Evolutionary conservation across 2,113 vertebrate species (phyloP), one percentile per base, ranked within the genome.

Genomic region (Archilochus colubris): DNA sequence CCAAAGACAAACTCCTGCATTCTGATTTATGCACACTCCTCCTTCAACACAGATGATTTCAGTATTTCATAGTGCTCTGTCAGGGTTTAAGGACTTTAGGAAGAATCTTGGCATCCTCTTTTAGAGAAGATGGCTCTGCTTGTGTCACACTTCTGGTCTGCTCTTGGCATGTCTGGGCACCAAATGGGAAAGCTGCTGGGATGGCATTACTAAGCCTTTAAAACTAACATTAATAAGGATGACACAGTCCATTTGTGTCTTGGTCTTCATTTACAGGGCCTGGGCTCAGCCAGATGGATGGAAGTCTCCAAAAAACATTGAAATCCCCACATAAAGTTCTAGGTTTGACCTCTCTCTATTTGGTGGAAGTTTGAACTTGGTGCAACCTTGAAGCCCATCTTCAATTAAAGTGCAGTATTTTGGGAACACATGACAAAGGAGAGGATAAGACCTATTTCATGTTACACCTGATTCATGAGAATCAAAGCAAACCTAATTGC

Each of bases 301-400:
- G 57, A 94, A 81, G 48, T 44, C 64, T 89, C 82, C 75, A 90
- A 93, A 94, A 88, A 85, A 40, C 61, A 74, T 0, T 46, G 61
- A 93, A 91, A 94, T 63, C 73, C 19, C 68, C 85, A 88, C 67
- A 73, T 63, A n/a, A 53, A 77, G 30, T 50, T 68, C 53, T 68
- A 69, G 10, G 48, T 61, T 77, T 78, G 86, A 95, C 68, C 53
- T 72, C 23, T 14, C 69, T 70, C 43, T 55, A 86, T 68, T 36
- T 9, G 10, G 75, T 10, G 1, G 43, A 91, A 78, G 61, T 69
- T 64, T 94, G 82, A 90, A 90, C 85, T 91, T 72, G 57, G 30
- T 10, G 33, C 77, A 90, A 95, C 86, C 90, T 88, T 61, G 62
- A 88, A 80, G 68, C 33, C 76, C 73, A 78, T 43, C 64, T 89